phyloP scores from a whole-genome alignment of 2,888 invertebrate species.

The Drepanosiphum platanoidis region DNA sequence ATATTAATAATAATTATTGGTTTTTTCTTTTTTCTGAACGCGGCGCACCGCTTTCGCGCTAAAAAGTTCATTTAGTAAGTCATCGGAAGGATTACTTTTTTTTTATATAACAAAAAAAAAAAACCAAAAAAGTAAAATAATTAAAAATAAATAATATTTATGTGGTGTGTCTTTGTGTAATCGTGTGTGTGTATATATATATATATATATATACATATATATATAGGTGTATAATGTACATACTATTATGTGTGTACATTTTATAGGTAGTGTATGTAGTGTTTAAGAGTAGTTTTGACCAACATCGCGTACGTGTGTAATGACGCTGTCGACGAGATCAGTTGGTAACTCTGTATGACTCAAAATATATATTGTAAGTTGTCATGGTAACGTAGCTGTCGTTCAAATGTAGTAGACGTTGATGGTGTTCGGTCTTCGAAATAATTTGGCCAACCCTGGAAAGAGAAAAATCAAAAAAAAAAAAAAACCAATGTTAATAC shows the following conservation, averaged over 20 bases:
- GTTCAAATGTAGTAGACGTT: conserved; percentile 43
- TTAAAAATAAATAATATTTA: conserved; percentile 61
- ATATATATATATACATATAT: conserved; percentile 9
- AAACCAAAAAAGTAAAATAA: conserved; percentile 39
- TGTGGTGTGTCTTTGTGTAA: conserved; percentile 33
- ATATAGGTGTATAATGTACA: conserved; percentile 26
- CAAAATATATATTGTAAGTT: conserved; percentile 57
- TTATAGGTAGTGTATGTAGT: conserved; percentile 29
- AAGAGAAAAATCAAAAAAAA: neutral
- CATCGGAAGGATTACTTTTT: conserved; percentile 48
- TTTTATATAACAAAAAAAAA: conserved; percentile 16
- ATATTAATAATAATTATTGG: conserved; percentile 39
- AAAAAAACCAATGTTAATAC: neutral
- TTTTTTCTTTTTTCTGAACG: neutral
- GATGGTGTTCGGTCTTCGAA: conserved; percentile 1
- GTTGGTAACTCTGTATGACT: conserved; percentile 62
- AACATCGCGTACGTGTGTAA: conserved; percentile 62
- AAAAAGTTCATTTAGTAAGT: conserved; percentile 43
- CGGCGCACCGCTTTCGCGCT: neutral
- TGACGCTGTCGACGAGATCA: conserved; percentile 62
- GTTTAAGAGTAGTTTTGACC: conserved; percentile 61
- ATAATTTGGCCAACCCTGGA: conserved; percentile 47
- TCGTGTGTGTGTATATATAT: conserved; percentile 26
- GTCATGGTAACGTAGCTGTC: conserved; percentile 59
- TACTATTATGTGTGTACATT: conserved; percentile 31